phyloP scores from a whole-genome alignment of 92 coral and sea anemone species.

The Porites rus region DNA sequence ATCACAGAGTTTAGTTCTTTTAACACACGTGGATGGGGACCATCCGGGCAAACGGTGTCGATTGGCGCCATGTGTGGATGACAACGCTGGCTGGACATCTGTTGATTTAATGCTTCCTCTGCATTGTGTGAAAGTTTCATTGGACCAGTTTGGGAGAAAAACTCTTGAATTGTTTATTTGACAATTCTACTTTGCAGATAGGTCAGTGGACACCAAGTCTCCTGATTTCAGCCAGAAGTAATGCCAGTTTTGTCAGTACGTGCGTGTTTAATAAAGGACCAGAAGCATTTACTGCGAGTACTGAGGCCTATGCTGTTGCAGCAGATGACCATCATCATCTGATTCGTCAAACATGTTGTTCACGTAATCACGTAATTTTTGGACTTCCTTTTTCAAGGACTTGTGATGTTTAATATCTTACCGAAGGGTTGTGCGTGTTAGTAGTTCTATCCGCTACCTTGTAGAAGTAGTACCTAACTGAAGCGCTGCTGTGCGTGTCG shows the following conservation, averaged over 20 bases:
- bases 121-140: not conserved
- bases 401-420: no score
- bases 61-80: slow-evolving; percentile 35
- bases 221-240: slow-evolving; percentile 1
- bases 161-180: slow-evolving; percentile 7
- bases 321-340: no score
- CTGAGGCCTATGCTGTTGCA: no score
- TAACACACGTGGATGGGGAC: not conserved
- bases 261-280: slow-evolving; percentile 6
- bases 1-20: not conserved
- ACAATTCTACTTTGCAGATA: not conserved
- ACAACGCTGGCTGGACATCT: not conserved
- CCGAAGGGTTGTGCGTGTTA: no score
- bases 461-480: no score
- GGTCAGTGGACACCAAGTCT: not conserved
- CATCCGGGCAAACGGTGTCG: not conserved
- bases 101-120: not conserved
- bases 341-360: not conserved
- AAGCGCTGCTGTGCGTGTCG: no score
- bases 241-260: not conserved
- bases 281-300: not conserved
- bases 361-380: not conserved
- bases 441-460: no score
- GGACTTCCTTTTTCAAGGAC: not conserved
- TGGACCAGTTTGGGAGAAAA: slow-evolving; percentile 16